Base-by-base conservation (phyloP, 2,888 invertebrate genomes). In the Heliconius cydno region DNA sequence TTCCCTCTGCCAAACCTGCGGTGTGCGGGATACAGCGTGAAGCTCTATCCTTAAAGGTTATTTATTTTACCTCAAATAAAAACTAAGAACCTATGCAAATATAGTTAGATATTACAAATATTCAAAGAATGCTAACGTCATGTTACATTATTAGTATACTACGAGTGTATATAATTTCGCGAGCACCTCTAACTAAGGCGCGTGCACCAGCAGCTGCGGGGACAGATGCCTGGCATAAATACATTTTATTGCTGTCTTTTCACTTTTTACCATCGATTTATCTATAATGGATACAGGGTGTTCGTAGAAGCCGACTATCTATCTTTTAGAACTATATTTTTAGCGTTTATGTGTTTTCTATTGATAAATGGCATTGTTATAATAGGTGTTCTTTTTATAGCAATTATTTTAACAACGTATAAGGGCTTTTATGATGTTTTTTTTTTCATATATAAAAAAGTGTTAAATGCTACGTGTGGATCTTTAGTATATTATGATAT, bases 161-260 rank as follows among this genome's bases (percentile, higher is more conserved):
- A 63, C 2, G 15, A 34, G 13, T 46, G 13, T 57, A 52, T 78
- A 76, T 76, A 70, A 76, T 80, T 73, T 80, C 46, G 25, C 66
- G 67, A 52, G 79, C 78, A 74, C 77, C 77, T 78, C 76, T 76
- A 78, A 77, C 74, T 76, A 76, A 80, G 80, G 78, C 82, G 80
- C 82, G 79, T 79, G 82, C 80, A 79, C 75, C 22, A 52, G 77
- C 82, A 82, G 80, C 82, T 82, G 82, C 73, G 72, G 46, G 41
- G 81, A 78, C 80, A 82, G 82, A 82, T 82, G 82, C 67, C 77
- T 38, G 34, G 28, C 77, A 74, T 77, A 68, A 68, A 80, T 75
- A 80, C 52, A 80, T 80, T 80, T 80, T 77, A 77, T 77, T 77
- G 52, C 73, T 28, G 65, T 80, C 77, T 77, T 77, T 75, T 74